Evolutionary conservation across 2,797 vertebrate genomes (phyloP).

Genomic region (Arremon brunneinucha): DNA sequence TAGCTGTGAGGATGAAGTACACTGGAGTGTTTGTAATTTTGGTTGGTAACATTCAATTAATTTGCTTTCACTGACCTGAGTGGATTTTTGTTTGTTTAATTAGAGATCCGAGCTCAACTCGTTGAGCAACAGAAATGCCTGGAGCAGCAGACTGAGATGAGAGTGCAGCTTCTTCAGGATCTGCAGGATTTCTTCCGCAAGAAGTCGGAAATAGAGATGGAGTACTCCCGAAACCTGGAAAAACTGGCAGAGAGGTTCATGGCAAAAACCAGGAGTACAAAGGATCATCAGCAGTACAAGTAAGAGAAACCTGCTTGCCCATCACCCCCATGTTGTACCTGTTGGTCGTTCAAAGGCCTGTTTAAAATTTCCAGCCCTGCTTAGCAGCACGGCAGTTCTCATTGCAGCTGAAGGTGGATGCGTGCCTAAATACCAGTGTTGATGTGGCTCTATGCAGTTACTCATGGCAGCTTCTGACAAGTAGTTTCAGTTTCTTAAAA

Average conservation of each 20-base stretch:
- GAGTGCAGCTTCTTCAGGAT: conserved; percentile 95
- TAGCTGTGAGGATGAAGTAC: not conserved
- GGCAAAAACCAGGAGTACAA: conserved; percentile 98
- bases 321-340: accelerated
- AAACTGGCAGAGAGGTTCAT: conserved; percentile 98
- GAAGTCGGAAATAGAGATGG: conserved; percentile 97
- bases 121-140: conserved; percentile 98
- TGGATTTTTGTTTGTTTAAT: conserved; percentile 49
- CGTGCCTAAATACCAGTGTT: not conserved
- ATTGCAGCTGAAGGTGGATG: not conserved
- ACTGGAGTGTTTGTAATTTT: not conserved
- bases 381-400: not conserved
- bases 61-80: not conserved
- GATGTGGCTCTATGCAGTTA: not conserved
- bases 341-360: not conserved
- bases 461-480: not conserved
- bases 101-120: conserved; percentile 94
- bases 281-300: conserved; percentile 98
- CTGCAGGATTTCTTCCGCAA: conserved; percentile 99
- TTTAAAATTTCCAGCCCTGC: not conserved
- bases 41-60: not conserved
- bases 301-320: conserved; percentile 67
- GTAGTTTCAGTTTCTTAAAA: not conserved
- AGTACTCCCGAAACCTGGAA: conserved; percentile 96
- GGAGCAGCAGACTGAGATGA: conserved; percentile 98